These are phyloP conservation scores for Promerops cafer DNA, from an alignment of 2,113 vertebrate species.

Conservation along the genomic window DNA sequence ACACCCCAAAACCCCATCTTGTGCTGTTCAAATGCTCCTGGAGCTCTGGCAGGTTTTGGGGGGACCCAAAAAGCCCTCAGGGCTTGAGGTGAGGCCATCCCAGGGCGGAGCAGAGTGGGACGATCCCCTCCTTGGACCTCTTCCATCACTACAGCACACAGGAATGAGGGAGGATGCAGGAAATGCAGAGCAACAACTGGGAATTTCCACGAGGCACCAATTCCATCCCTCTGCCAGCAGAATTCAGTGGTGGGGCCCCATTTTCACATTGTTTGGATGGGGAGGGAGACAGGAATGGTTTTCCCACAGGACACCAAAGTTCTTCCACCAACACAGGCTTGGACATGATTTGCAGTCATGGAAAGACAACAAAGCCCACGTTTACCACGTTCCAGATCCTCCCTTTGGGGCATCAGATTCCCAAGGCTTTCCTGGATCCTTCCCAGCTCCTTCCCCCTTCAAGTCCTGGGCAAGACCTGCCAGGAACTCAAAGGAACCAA, in stretches of 20 bases:
- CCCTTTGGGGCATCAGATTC: background rate
- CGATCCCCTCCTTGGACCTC: background rate
- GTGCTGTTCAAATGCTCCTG: background rate
- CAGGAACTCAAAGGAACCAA: background rate
- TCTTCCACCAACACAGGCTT: background rate
- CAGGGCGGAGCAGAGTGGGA: background rate
- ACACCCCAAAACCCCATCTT: background rate
- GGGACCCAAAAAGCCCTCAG: background rate
- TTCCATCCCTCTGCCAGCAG: background rate
- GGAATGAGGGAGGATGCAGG: accelerated
- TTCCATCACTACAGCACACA: background rate
- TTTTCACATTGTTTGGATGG: background rate
- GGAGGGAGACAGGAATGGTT: background rate
- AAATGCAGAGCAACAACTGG: accelerated
- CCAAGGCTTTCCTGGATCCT: background rate
- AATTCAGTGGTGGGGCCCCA: background rate
- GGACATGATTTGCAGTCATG: background rate
- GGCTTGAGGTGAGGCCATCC: background rate
- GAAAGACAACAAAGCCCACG: background rate
- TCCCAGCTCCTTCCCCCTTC: background rate
- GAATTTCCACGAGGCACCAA: background rate
- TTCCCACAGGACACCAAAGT: background rate
- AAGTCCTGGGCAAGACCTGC: background rate
- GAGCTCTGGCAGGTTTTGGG: background rate
- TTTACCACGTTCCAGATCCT: background rate